Conservation (phyloP, 2,797 vertebrate genomes). For the Bufotes viridis region DNA sequence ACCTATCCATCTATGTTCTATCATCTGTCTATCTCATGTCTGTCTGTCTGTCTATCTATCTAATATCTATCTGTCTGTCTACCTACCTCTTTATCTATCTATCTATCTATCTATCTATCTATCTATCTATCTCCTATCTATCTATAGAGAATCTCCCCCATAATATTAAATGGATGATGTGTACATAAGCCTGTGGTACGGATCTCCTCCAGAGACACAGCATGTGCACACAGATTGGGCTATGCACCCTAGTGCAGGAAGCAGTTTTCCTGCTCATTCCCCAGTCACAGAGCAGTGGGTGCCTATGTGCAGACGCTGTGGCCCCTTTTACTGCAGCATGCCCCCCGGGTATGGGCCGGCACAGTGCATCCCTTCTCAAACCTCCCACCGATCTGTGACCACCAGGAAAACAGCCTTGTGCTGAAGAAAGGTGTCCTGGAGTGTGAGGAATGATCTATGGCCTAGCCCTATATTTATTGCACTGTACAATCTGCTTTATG, state of each 20-base stretch:
- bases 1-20: background rate
- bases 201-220: background rate
- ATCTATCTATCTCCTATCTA: background rate
- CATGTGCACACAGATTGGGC: conserved; percentile 28
- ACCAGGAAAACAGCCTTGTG: conserved; percentile 33
- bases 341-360: conserved; percentile 21
- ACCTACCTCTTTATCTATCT: background rate
- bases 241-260: conserved; percentile 11
- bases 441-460: background rate
- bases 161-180: background rate
- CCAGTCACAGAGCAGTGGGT: background rate
- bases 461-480: conserved; percentile 15
- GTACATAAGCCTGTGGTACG: background rate
- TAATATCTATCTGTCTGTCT: background rate
- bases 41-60: conserved; percentile 24
- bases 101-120: background rate
- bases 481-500: background rate
- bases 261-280: background rate
- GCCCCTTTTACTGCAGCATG: conserved; percentile 40
- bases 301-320: background rate
- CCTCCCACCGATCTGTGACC: conserved; percentile 48
- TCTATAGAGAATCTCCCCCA: background rate
- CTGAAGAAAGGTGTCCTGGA: background rate
- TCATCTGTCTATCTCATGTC: background rate
- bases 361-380: conserved; percentile 23